A percentile compares a stretch with the other conserved stretches of the same genome.
phyloP scores from a whole-genome alignment of 2,888 invertebrate species.

The Lobophora halterata region DNA sequence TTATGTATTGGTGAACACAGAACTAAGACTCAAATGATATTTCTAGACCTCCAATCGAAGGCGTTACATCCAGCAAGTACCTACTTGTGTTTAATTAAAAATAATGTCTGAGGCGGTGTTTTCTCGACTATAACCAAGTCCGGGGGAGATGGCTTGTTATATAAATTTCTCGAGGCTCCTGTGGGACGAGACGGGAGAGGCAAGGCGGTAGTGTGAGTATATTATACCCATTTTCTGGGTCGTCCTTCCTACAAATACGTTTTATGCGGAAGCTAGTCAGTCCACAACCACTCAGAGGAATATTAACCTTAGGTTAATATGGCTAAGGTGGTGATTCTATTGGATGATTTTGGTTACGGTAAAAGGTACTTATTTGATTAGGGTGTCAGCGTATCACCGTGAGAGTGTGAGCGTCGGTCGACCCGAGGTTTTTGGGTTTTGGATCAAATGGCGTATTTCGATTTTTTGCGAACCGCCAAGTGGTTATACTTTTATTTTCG shows the following conservation, averaged over 20 bases:
- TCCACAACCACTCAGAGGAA: slow-evolving; percentile 38
- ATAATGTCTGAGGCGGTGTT: slow-evolving; percentile 74
- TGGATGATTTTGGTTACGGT: slow-evolving; percentile 50
- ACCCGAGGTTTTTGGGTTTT: slow-evolving; percentile 76
- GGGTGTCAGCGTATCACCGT: slow-evolving; percentile 80
- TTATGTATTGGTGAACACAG: too few relatives aligned
- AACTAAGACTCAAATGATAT: too few relatives aligned
- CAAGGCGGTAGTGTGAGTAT: slow-evolving; percentile 78
- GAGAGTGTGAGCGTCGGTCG: slow-evolving; percentile 71
- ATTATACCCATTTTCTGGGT: slow-evolving; percentile 81
- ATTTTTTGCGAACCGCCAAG: slow-evolving; percentile 55
- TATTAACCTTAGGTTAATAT: slow-evolving; percentile 42
- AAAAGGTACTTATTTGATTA: slow-evolving; percentile 81
- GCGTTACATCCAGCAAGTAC: slow-evolving; percentile 48
- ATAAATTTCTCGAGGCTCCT: slow-evolving; percentile 78
- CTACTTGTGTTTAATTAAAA: slow-evolving; percentile 76
- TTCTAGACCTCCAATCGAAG: slow-evolving; percentile 53
- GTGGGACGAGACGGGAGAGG: slow-evolving; percentile 73
- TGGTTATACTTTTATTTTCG: slow-evolving; percentile 21
- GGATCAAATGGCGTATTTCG: slow-evolving; percentile 78
- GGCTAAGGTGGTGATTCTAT: slow-evolving; percentile 39
- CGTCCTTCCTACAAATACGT: slow-evolving; percentile 81
- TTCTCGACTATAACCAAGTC: slow-evolving; percentile 74
- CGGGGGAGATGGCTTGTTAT: slow-evolving; percentile 78
- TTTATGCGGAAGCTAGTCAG: slow-evolving; percentile 79